phyloP scores from a whole-genome alignment of 2,888 invertebrate genomes.

The Odontomyia ornata region DNA sequence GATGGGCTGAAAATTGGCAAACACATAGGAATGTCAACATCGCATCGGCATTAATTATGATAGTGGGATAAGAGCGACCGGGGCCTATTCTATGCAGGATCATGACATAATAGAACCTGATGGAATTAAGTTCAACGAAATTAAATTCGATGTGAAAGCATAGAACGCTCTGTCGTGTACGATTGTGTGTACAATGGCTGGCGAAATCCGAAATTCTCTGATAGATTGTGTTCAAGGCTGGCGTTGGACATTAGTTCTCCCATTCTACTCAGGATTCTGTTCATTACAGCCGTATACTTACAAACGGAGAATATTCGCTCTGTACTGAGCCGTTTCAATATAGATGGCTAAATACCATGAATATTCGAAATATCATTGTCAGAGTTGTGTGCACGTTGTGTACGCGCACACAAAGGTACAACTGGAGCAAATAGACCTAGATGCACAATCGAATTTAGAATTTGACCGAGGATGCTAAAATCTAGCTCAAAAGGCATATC shows the following conservation, averaged over 20 bases:
- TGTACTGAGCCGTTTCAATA: constrained; percentile 14
- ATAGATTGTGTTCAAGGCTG: not conserved
- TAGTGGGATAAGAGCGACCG: constrained; percentile 32
- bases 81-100: constrained; percentile 32
- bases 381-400: not conserved
- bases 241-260: constrained; percentile 15
- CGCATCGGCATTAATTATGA: constrained; percentile 41
- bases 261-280: not conserved
- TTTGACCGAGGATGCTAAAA: constrained; percentile 26
- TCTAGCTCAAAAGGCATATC: constrained; percentile 41
- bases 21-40: constrained; percentile 41
- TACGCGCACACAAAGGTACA: constrained; percentile 1
- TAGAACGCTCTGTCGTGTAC: constrained; percentile 4
- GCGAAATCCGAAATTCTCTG: constrained; percentile 34
- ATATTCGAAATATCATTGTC: constrained; percentile 43
- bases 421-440: constrained; percentile 31
- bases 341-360: constrained; percentile 45
- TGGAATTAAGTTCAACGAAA: constrained; percentile 44
- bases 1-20: constrained; percentile 18
- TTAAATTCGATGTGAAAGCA: constrained; percentile 40
- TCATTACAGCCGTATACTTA: constrained; percentile 18
- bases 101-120: constrained; percentile 42
- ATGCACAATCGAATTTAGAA: constrained; percentile 46
- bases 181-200: constrained; percentile 1
- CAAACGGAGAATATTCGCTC: constrained; percentile 14